phyloP scores from a whole-genome alignment of 2,113 vertebrate species.

The Dasyornis broadbenti region DNA sequence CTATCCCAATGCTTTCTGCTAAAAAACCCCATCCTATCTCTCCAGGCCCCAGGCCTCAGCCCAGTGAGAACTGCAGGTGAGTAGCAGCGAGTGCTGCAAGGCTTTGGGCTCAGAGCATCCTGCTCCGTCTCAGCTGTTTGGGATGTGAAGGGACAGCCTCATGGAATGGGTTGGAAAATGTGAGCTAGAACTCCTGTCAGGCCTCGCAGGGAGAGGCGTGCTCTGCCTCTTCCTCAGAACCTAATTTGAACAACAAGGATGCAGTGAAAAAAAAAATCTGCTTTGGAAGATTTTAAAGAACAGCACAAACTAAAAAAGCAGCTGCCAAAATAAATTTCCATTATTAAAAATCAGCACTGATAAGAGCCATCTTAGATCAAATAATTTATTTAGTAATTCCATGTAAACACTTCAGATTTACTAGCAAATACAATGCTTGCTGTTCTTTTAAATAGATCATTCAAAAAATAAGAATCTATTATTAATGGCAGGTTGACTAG shows the following conservation, averaged over 20 bases:
- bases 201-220: not conserved
- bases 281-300: conserved; percentile 47
- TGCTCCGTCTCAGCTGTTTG: not conserved
- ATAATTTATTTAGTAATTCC: conserved; percentile 67
- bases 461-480: conserved; percentile 69
- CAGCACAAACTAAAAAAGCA: conserved; percentile 8
- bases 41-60: not conserved
- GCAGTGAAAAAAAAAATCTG: not conserved
- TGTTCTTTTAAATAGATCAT: conserved; percentile 64
- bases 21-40: not conserved
- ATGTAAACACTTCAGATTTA: conserved; percentile 68
- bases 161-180: not conserved
- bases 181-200: not conserved
- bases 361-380: conserved; percentile 64
- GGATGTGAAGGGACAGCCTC: not conserved
- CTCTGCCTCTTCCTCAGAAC: conserved; percentile 7
- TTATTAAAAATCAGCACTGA: conserved; percentile 65
- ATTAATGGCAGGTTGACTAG: conserved; percentile 66
- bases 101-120: not conserved
- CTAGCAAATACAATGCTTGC: conserved; percentile 65
- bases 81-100: not conserved
- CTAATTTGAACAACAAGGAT: not conserved
- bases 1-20: not conserved
- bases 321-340: conserved; percentile 28
- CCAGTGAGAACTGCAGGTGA: not conserved